These are phyloP conservation scores for Cephus runcator DNA, from an alignment of 2,888 invertebrate genomes.

Conservation along the genomic window DNA sequence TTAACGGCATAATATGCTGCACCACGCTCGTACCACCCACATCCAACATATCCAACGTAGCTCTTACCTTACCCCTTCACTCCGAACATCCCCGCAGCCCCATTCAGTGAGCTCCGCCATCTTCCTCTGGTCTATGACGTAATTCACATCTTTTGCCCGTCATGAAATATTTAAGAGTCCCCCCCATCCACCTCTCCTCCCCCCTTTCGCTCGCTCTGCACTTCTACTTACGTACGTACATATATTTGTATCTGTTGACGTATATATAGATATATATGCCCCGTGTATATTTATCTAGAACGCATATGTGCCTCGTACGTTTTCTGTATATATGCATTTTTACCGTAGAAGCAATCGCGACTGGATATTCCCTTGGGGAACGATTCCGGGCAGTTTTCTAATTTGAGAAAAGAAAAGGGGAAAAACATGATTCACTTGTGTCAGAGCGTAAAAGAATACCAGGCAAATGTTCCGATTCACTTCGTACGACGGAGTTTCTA, in stretches of 20 bases:
- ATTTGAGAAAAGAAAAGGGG: neutral
- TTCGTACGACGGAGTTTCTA: neutral
- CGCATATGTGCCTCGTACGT: neutral
- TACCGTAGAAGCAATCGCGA: neutral
- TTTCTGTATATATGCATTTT: neutral
- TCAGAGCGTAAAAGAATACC: neutral
- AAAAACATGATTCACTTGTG: neutral
- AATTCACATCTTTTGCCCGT: constrained; percentile 50
- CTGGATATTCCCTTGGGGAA: neutral
- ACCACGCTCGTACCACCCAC: constrained; percentile 48
- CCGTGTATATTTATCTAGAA: neutral
- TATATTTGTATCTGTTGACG: neutral
- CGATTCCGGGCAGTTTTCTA: neutral
- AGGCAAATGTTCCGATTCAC: neutral
- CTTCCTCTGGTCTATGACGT: constrained; percentile 39
- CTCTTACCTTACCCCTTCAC: constrained; percentile 29
- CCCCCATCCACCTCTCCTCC: neutral
- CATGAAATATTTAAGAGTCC: constrained; percentile 56
- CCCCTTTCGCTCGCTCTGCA: constrained; percentile 24
- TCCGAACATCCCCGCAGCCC: constrained; percentile 14
- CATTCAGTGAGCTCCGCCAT: constrained; percentile 25
- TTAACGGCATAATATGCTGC: constrained; percentile 59
- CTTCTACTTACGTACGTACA: constrained; percentile 2
- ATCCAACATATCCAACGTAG: constrained; percentile 45
- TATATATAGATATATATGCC: constrained; percentile 1